phyloP scores from a whole-genome alignment of 1,140 invertebrate genomes.

The Whitmania pigra region DNA sequence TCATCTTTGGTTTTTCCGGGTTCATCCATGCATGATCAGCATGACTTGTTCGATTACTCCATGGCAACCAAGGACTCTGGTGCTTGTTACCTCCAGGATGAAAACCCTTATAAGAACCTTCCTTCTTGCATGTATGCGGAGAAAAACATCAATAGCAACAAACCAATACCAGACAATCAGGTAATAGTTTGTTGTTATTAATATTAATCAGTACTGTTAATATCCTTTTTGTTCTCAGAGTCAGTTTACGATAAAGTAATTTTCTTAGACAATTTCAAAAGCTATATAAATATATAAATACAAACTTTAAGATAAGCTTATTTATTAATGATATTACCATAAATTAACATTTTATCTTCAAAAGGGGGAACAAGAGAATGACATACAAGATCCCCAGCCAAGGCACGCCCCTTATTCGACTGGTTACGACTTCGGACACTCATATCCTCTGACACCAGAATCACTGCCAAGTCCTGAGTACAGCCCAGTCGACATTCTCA shows the following conservation, averaged over 20 bases:
- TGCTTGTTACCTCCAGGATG: neutral
- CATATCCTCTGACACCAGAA: neutral
- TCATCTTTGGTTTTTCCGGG: neutral
- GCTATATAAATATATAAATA: no score
- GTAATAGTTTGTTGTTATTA: neutral
- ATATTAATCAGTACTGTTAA: neutral
- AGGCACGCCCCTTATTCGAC: no score
- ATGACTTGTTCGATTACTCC: neutral
- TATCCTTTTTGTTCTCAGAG: neutral
- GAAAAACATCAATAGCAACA: neutral
- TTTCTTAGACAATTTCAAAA: no score
- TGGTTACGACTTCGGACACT: neutral
- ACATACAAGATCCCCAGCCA: no score
- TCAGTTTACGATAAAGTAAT: neutral
- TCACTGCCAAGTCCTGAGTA: slow-evolving; percentile 1
- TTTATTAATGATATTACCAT: no score
- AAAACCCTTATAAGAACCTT: slow-evolving; percentile 1
- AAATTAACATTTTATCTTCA: no score
- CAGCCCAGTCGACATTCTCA: neutral
- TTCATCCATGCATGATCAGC: neutral
- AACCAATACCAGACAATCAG: neutral
- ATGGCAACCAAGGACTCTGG: neutral
- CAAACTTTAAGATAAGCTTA: no score
- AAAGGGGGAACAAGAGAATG: no score
- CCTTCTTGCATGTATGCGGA: slow-evolving; percentile 10